Conservation (phyloP, 2,797 vertebrate species). For the Propithecus perrieri region DNA sequence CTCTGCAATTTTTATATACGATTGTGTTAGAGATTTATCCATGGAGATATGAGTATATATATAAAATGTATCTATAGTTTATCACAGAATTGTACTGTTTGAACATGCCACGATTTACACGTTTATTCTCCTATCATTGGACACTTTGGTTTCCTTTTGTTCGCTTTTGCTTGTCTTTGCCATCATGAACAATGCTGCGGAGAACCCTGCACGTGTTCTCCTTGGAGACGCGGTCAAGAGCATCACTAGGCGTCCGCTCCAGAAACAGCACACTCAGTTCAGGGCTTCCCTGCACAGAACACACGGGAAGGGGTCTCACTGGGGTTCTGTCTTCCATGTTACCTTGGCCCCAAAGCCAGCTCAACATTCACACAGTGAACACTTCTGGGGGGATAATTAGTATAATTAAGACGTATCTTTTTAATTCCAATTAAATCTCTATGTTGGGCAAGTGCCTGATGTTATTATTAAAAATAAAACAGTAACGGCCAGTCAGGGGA, state of each 20-base stretch:
- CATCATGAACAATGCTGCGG: rapidly evolving
- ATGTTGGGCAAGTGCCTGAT: neutral
- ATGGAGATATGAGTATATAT: rapidly evolving
- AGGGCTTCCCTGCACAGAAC: neutral
- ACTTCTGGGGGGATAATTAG: neutral
- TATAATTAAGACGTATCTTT: neutral
- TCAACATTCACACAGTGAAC: neutral
- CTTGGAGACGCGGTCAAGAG: rapidly evolving
- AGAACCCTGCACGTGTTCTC: rapidly evolving
- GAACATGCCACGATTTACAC: rapidly evolving
- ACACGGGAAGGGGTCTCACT: rapidly evolving
- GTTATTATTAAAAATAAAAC: neutral
- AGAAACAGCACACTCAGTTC: neutral
- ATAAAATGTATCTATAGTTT: rapidly evolving
- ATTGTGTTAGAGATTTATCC: neutral
- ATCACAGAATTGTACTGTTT: neutral
- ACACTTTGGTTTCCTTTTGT: neutral
- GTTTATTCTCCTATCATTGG: neutral
- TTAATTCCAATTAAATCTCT: neutral
- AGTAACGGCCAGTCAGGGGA: neutral
- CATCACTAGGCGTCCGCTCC: neutral
- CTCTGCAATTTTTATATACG: neutral
- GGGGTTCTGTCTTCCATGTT: neutral
- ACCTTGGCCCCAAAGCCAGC: neutral
- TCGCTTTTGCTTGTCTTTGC: neutral